phyloP scores from a whole-genome alignment of 2,113 vertebrate species.

The Myotis davidii region DNA sequence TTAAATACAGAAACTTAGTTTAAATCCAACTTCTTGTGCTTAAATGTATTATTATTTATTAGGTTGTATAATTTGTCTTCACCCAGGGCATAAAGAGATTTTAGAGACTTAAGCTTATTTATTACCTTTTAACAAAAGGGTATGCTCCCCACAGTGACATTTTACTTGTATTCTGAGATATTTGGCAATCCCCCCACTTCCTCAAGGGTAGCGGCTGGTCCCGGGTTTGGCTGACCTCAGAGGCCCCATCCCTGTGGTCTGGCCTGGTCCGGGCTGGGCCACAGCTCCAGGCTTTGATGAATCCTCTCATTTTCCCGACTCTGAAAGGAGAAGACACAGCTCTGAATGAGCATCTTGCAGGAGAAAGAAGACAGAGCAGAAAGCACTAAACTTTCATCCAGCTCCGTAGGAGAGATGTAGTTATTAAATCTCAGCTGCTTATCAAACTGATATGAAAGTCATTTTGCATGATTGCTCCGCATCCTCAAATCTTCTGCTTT shows the following conservation, averaged over 20 bases:
- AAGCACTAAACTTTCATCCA: constrained; percentile 89
- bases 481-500: constrained; percentile 89
- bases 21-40: neutral
- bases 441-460: constrained; percentile 92
- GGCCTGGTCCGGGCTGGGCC: constrained; percentile 65
- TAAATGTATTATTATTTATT: too few relatives aligned
- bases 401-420: constrained; percentile 89
- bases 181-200: constrained; percentile 70
- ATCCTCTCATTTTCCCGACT: constrained; percentile 79
- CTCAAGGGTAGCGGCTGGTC: constrained; percentile 60
- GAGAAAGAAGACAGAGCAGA: constrained; percentile 86
- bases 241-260: constrained; percentile 18
- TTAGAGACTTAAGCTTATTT: neutral
- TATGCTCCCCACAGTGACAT: constrained; percentile 66
- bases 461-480: constrained; percentile 91
- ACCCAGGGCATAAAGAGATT: constrained; percentile 36
- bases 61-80: neutral
- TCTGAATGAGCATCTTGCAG: constrained; percentile 82
- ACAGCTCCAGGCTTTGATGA: constrained; percentile 77
- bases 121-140: constrained; percentile 21
- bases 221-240: constrained; percentile 59
- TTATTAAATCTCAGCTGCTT: constrained; percentile 93
- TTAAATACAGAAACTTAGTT: neutral
- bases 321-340: constrained; percentile 83
- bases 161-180: constrained; percentile 69